phyloP scores from a whole-genome alignment of 2,797 vertebrate genomes.

The Chrysocyon brachyurus region DNA sequence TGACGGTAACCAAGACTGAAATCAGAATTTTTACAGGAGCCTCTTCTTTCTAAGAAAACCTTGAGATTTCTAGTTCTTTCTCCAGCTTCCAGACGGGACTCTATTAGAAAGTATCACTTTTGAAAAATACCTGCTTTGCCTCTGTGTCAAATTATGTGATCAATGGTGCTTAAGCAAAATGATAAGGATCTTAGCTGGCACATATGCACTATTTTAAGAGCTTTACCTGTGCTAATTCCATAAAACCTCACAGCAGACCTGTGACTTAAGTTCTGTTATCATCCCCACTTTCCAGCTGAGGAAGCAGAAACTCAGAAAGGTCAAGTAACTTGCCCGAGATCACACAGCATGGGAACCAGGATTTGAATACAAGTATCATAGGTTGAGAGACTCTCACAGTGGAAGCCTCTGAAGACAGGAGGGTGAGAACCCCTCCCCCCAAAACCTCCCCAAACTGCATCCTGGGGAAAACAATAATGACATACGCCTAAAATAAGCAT shows the following conservation, averaged over 20 bases:
- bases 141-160: background rate
- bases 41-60: background rate
- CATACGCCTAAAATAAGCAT: slow-evolving; percentile 28
- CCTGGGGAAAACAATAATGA: background rate
- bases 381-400: background rate
- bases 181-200: background rate
- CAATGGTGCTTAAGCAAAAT: background rate
- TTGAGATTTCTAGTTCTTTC: background rate
- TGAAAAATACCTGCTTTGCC: background rate
- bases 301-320: slow-evolving; percentile 14
- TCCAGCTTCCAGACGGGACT: background rate
- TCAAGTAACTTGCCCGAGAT: slow-evolving; percentile 18
- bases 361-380: background rate
- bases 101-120: background rate
- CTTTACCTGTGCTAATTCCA: background rate
- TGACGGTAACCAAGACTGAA: slow-evolving; percentile 8
- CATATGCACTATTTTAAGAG: background rate
- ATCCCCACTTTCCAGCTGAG: background rate
- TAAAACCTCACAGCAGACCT: background rate
- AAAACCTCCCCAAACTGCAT: background rate
- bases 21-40: slow-evolving; percentile 41
- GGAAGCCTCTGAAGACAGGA: background rate
- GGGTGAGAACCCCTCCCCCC: rapidly evolving
- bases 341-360: background rate
- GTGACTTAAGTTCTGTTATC: background rate